Base-by-base conservation (phyloP, 2,797 vertebrate species). In the Lepilemur ruficaudatus region DNA sequence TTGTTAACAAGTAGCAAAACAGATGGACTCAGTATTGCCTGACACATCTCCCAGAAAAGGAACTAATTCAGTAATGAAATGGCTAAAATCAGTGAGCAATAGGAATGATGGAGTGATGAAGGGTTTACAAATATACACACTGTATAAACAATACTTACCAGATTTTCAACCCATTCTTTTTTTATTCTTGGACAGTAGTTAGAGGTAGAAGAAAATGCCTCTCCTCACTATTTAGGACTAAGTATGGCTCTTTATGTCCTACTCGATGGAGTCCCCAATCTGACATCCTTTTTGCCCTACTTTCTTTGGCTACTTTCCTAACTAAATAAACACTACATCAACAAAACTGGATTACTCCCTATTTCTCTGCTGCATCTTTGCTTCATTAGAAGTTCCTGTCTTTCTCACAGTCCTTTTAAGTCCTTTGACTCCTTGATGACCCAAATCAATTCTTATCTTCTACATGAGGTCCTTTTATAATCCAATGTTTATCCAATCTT, bases 41-140 rank as follows among this genome's bases (percentile, higher is more conserved):
- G 93, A 78, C 43, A 76, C 12, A 59, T 57, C 32, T 97, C 76
- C 85, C 28, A 32, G 93, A 79, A 91, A 93, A 93, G 32, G 32
- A 69, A 35, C 3, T 38, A 69, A 61, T 83, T 95, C 32, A 75
- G 11, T 75, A 88, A 82, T 22, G 25, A 91, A 95, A 87, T 94
- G 93, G 80, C 43, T 38, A 35, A 75, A 86, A 78, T n/a, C 84
- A 73, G 80, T 70, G 38, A 94, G 43, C 55, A 59, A 1, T 55
- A 22, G 52, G 48, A 15, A 48, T 50, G 30, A 61, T 30, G 67
- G 46, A 82, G 32, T 35, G 70, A 81, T 81, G n/a, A 92, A 84
- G 87, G 46, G 57, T 23, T 38, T 22, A 69, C 5, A 69, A 55
- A 55, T 52, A 28, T 14, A 35, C 17, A 41, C 5, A 46, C 4